Conservation (phyloP, 2,797 vertebrate species). For the Sarcoramphus papa region DNA sequence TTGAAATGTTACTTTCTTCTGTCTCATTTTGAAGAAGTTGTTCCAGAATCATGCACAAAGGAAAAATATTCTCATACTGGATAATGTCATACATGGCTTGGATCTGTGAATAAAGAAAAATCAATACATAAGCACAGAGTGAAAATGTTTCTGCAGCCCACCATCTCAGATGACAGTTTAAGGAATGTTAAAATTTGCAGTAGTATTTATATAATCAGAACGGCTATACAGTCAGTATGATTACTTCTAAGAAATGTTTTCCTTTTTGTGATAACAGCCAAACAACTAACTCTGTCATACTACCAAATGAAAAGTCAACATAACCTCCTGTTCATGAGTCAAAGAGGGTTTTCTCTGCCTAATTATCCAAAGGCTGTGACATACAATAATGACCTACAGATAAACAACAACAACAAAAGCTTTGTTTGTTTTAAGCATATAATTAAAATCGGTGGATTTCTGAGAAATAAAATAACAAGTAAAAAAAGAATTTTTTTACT, state of each 20-base stretch:
- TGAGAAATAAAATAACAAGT: neutral
- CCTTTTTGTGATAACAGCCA: neutral
- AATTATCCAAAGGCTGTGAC: neutral
- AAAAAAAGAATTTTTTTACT: neutral
- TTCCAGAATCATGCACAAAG: constrained; percentile 81
- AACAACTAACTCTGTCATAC: neutral
- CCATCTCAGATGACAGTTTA: neutral
- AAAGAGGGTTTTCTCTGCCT: neutral
- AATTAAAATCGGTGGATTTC: neutral
- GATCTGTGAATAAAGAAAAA: constrained; percentile 60
- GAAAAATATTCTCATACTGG: constrained; percentile 84
- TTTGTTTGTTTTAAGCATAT: neutral
- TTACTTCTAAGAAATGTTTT: neutral
- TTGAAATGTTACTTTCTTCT: neutral
- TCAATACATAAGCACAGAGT: neutral
- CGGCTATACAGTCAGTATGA: neutral
- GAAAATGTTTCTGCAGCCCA: neutral
- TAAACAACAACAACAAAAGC: neutral
- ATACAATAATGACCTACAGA: neutral
- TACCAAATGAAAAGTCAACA: neutral
- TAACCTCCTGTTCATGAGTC: neutral
- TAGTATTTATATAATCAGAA: neutral
- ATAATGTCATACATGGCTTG: constrained; percentile 67
- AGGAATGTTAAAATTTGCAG: neutral
- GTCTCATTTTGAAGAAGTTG: constrained; percentile 72